Evolutionary conservation across 2,888 invertebrate species (phyloP), one percentile per base, ranked within the genome.

Genomic region (Charanyca ferruginea): DNA sequence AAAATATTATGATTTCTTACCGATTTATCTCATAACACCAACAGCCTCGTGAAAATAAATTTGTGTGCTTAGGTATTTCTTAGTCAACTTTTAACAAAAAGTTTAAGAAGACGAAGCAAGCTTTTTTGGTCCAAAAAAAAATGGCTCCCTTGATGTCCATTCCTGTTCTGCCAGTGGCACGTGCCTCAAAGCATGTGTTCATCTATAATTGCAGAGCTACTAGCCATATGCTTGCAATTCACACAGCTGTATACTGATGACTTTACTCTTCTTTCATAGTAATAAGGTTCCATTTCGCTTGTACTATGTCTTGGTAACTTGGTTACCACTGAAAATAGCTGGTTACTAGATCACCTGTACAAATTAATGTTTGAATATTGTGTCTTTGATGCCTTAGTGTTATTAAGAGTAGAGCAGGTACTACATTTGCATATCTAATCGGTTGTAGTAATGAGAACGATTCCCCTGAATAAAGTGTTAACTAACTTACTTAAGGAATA

Each of bases 151-250:
- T 68, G 44, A 66, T 42, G 45, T 28, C 52, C 48, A 73, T 80
- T 85, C 25, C 73, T 81, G 75, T 87, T 73, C 85, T 52, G 65
- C 62, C 60, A 66, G 42, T 64, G 83, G 89, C 92, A 88, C 91
- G 91, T 90, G 91, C 89, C 85, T 65, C 52, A 59, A 80, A 84
- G 84, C 89, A 89, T 89, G 83, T 89, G 89, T 85, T 85, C 72
- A 82, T 83, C 80, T 77, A 82, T 90, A 91, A 88, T 89, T 89
- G 84, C 85, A 81, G 74, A 84, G 82, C 87, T 83, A 81, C 84
- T 69, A 78, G 81, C 83, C 91, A 89, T 89, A 88, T 91, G 81
- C 66, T 49, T 54, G 2, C 3, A 57, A 55, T 58, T 52, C 66
- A 66, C 51, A 69, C 48, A 61, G 55, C 32, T 22, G 2, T 42